phyloP scores from a whole-genome alignment of 1,140 invertebrate genomes.

The Phymastichus coffea region DNA sequence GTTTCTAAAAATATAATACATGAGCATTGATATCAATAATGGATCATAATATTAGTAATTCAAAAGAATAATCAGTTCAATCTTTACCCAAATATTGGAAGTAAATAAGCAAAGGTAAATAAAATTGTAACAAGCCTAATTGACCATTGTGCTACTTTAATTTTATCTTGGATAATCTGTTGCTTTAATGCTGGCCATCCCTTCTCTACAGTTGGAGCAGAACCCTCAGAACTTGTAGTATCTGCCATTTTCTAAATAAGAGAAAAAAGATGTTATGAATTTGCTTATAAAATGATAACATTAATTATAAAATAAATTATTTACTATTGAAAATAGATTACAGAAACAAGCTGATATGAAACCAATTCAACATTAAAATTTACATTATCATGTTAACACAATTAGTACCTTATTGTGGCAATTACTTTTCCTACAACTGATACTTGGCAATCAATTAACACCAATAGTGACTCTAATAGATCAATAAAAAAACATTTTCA shows the following conservation, averaged over 20 bases:
- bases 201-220: slow-evolving; percentile 37
- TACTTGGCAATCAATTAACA: too few relatives aligned
- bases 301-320: too few relatives aligned
- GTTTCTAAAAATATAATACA: slow-evolving; percentile 62
- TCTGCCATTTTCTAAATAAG: slow-evolving; percentile 53
- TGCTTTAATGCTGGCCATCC: slow-evolving; percentile 67
- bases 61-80: slow-evolving; percentile 28
- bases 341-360: too few relatives aligned
- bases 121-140: slow-evolving; percentile 79
- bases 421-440: too few relatives aligned
- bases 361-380: neutral
- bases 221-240: slow-evolving; percentile 32
- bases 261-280: too few relatives aligned
- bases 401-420: too few relatives aligned
- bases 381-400: slow-evolving; percentile 12
- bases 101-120: slow-evolving; percentile 80
- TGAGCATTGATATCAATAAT: neutral
- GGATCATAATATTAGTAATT: neutral
- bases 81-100: slow-evolving; percentile 89
- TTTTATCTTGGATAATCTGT: slow-evolving; percentile 78
- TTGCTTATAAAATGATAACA: too few relatives aligned
- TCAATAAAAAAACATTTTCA: too few relatives aligned
- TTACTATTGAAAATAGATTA: too few relatives aligned
- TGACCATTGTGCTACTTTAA: slow-evolving; percentile 81
- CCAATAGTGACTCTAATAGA: too few relatives aligned